Conservation (phyloP, 2,888 invertebrate species). For the Neoaliturus tenellus region DNA sequence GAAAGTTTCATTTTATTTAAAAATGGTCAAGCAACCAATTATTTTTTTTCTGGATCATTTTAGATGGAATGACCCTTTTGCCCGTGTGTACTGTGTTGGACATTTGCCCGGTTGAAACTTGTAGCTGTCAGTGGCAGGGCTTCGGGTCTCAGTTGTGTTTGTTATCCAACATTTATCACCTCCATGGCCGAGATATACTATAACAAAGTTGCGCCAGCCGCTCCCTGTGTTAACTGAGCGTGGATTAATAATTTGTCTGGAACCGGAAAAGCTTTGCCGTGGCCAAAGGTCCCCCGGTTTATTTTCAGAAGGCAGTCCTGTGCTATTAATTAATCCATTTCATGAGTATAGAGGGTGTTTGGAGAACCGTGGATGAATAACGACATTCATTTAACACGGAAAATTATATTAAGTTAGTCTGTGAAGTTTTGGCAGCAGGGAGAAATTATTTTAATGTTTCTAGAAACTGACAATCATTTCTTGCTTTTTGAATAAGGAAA, state of each 20-base stretch:
- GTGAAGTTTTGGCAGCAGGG: neutral
- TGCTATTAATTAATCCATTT: neutral
- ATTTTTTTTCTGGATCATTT: too few relatives aligned
- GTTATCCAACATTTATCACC: constrained; percentile 20
- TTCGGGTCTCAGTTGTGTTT: neutral
- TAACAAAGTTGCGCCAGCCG: neutral
- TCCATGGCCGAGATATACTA: neutral
- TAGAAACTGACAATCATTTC: too few relatives aligned
- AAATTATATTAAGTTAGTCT: neutral
- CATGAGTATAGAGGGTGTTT: neutral
- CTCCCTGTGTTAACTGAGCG: neutral
- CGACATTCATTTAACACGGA: neutral
- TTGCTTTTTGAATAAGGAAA: too few relatives aligned
- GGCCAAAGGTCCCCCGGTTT: neutral
- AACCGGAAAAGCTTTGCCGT: neutral
- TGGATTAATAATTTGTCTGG: neutral
- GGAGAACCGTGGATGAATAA: neutral
- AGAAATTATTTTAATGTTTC: neutral
- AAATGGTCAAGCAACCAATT: too few relatives aligned
- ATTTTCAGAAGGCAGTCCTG: neutral
- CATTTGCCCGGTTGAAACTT: constrained; percentile 27
- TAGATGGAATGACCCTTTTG: too few relatives aligned
- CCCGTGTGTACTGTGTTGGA: constrained; percentile 13
- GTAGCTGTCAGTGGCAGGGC: constrained; percentile 19
- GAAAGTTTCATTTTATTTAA: too few relatives aligned